Evolutionary conservation across 2,113 vertebrate species (phyloP).

Genomic region (Turdus rufiventris): DNA sequence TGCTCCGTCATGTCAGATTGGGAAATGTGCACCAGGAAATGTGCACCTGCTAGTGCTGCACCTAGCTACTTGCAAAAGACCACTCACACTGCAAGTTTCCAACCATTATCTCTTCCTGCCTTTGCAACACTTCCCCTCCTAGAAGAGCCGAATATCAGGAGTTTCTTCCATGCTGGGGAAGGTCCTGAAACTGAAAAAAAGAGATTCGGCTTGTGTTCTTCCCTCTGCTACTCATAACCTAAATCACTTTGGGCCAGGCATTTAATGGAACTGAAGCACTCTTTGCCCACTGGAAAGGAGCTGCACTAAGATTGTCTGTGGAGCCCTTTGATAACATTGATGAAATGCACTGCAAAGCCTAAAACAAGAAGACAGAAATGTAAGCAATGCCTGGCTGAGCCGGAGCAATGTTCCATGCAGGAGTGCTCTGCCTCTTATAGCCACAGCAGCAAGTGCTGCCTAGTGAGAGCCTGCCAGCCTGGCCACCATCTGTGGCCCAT

Average conservation of each 20-base stretch:
- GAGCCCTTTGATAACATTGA: not conserved
- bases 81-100: not conserved
- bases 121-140: not conserved
- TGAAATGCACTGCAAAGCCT: not conserved
- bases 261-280: not conserved
- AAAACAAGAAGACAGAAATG: not conserved
- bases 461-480: not conserved
- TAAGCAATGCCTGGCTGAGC: not conserved
- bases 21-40: not conserved
- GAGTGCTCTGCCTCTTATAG: not conserved
- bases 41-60: not conserved
- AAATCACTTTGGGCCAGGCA: not conserved
- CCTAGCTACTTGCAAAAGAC: not conserved
- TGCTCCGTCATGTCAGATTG: fast-evolving
- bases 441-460: not conserved
- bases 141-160: not conserved
- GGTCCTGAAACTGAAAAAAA: not conserved
- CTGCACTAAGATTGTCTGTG: not conserved
- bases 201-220: not conserved
- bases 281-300: not conserved
- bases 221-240: not conserved
- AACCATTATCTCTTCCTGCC: not conserved
- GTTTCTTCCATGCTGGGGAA: not conserved
- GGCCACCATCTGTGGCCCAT: not conserved
- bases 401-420: fast-evolving